These are phyloP conservation scores for Kryptopterus vitreolus DNA, from an alignment of 2,797 vertebrate species.

Conservation along the genomic window DNA sequence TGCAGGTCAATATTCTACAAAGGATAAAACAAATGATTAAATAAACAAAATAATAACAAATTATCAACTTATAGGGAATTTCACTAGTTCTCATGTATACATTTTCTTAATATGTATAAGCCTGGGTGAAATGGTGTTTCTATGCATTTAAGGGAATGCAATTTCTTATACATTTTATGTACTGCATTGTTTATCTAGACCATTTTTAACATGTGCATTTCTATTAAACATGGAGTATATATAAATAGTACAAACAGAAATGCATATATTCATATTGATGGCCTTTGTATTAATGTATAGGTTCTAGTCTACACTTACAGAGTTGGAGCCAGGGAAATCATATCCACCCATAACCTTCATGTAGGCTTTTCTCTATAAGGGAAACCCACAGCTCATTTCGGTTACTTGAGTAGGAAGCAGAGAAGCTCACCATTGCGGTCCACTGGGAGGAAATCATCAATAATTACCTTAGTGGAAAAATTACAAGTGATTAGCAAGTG, in stretches of 20 bases:
- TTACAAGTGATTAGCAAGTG: not conserved
- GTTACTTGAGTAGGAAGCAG: constrained; percentile 96
- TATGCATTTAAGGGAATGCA: not conserved
- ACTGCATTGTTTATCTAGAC: not conserved
- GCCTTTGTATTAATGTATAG: not conserved
- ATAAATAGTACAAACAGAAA: too few relatives aligned
- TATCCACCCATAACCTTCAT: constrained; percentile 99
- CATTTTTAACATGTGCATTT: constrained; percentile 3
- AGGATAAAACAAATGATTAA: not conserved
- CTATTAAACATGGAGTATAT: too few relatives aligned
- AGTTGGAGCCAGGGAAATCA: constrained; percentile 98
- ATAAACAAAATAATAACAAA: not conserved
- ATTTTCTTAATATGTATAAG: not conserved
- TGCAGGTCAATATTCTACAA: constrained; percentile 96
- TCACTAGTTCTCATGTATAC: too few relatives aligned
- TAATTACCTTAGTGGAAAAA: constrained; percentile 82
- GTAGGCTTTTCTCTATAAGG: constrained; percentile 96
- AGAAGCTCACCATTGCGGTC: constrained; percentile 92
- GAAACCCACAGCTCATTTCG: constrained; percentile 97
- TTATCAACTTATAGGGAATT: not conserved
- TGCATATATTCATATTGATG: not conserved
- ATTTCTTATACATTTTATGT: not conserved
- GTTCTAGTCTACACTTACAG: constrained; percentile 74
- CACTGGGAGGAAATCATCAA: constrained; percentile 93
- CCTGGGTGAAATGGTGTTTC: not conserved